These are phyloP conservation scores for Sminthurinus signatus DNA, from an alignment of 1,140 invertebrate genomes.

Conservation along the genomic window DNA sequence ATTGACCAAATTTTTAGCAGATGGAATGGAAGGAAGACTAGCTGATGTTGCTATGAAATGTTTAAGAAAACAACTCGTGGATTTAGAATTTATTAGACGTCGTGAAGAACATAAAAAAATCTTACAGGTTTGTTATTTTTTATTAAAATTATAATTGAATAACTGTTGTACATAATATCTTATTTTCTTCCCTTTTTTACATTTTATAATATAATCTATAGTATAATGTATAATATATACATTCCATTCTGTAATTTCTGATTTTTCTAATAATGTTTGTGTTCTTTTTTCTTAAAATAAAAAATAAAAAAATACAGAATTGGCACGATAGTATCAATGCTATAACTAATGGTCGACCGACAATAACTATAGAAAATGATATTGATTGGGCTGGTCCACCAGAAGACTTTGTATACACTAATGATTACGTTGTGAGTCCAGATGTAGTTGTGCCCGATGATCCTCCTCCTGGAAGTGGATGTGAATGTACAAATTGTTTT, in stretches of 20 bases:
- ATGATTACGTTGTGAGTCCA: conserved; percentile 61
- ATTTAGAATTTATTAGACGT: conserved; percentile 42
- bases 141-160: no score
- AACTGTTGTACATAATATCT: no score
- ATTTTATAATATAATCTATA: no score
- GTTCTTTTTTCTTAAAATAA: no score
- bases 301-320: no score
- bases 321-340: conserved; percentile 51
- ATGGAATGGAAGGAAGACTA: conserved; percentile 30
- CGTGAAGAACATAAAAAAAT: conserved; percentile 45
- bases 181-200: no score
- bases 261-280: no score
- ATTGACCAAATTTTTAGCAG: conserved; percentile 23
- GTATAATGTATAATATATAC: no score
- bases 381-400: conserved; percentile 64
- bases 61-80: conserved; percentile 35
- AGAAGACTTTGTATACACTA: conserved; percentile 72
- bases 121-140: no score
- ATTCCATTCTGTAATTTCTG: no score
- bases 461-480: conserved; percentile 71
- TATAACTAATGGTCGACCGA: conserved; percentile 44
- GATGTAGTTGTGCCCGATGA: conserved; percentile 67
- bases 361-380: conserved; percentile 50
- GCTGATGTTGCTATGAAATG: conserved; percentile 21
- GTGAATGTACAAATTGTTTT: conserved; percentile 53